Base-by-base conservation (phyloP, 2,888 invertebrate species). In the Nysson spinosus region DNA sequence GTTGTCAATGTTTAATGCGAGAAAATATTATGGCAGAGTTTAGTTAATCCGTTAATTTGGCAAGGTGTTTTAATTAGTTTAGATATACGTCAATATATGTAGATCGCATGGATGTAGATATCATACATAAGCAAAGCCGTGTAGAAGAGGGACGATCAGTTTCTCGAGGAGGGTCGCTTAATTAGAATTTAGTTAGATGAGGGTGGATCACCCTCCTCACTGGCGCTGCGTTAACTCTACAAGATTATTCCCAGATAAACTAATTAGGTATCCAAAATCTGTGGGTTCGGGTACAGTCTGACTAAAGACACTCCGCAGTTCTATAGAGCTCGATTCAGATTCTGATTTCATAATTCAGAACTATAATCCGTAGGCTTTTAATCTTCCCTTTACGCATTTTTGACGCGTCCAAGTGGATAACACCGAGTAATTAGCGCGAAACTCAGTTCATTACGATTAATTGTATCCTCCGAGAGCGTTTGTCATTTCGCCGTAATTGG, bases 171-270 rank as follows among this genome's bases (percentile, higher is more conserved):
- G 80, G 79, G 80, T 76, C 79, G 77, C 73, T 81, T 82, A 82
- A 82, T 82, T 82, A 80, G 80, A 75, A 79, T 79, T 79, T 81
- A 81, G 80, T 80, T 78, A 72, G 76, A 75, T 72, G 67, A 71
- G 70, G 73, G 69, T 64, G 62, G 58, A 43, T 57, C 50, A 40
- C 52, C 68, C 30, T 67, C 43, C 66, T 58, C 47, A 30, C 54
- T 32, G 58, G 49, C 58, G 69, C 67, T 65, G 72, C 77, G 74
- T 79, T 79, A 81, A 80, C 75, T 69, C 76, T 75, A 69, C 73
- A 72, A 78, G 75, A 81, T 81, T 79, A 82, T 81, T 80, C 77
- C 66, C 73, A 74, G 80, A 79, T 78, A 77, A 81, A 81, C 78
- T 80, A 81, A 82, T 82, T 81, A 80, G 80, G 67, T 76, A 80